A percentile compares a stretch with the other conserved stretches of the same genome.
phyloP scores from a whole-genome alignment of 2,113 vertebrate species.

The Cathartes aura region DNA sequence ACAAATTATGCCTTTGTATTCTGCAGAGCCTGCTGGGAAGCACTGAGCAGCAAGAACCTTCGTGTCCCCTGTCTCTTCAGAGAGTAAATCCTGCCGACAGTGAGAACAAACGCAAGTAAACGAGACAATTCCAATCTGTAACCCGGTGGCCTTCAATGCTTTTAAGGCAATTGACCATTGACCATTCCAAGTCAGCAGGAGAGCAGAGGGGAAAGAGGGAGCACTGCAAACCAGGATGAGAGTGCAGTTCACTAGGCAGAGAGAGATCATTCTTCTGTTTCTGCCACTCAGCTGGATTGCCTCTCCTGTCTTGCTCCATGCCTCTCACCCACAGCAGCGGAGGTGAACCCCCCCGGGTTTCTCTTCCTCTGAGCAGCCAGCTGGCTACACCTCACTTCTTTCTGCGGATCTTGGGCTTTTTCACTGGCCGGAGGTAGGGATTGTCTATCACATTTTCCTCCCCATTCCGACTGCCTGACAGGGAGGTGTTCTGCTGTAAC shows the following conservation, averaged over 20 bases:
- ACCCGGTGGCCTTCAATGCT: not conserved
- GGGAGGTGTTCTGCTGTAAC: slow-evolving; percentile 84
- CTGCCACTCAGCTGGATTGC: not conserved
- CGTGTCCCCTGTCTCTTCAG: not conserved
- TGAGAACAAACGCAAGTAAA: not conserved
- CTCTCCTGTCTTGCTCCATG: not conserved
- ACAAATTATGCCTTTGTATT: not conserved
- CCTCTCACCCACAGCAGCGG: not conserved
- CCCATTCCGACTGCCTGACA: slow-evolving; percentile 82
- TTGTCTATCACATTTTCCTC: slow-evolving; percentile 96
- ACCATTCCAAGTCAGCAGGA: not conserved
- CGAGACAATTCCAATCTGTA: not conserved
- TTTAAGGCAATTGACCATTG: not conserved
- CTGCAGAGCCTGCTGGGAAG: not conserved
- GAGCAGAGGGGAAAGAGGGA: not conserved
- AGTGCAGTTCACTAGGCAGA: not conserved
- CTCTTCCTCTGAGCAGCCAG: not conserved
- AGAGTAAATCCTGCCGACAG: not conserved
- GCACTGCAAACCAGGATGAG: not conserved
- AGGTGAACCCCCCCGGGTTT: not conserved
- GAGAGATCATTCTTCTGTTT: not conserved
- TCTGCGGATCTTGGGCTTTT: slow-evolving; percentile 96
- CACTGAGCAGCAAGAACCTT: not conserved
- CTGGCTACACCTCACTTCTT: slow-evolving; percentile 86
- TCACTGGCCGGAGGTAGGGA: slow-evolving; percentile 95